Evolutionary conservation across 2,888 invertebrate species (phyloP).

Genomic region (Andrena bucephala): DNA sequence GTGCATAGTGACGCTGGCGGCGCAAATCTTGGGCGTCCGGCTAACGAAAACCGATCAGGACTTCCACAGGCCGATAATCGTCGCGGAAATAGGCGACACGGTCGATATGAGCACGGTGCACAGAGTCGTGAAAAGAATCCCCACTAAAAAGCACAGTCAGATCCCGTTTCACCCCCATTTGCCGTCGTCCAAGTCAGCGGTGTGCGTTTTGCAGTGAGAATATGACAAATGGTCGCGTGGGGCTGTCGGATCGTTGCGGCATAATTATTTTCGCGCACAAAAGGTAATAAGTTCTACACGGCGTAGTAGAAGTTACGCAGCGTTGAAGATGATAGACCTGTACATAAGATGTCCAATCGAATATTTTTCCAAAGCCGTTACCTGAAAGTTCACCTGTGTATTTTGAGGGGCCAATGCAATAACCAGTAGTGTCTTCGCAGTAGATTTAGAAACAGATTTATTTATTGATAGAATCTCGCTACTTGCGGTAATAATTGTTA

Average conservation of each 20-base stretch:
- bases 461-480: slow-evolving; percentile 64
- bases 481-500: slow-evolving; percentile 57
- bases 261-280: slow-evolving; percentile 10
- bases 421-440: slow-evolving; percentile 52
- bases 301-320: background rate
- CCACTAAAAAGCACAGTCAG: slow-evolving; percentile 77
- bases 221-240: background rate
- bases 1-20: slow-evolving; percentile 90
- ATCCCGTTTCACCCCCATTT: slow-evolving; percentile 74
- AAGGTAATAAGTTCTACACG: background rate
- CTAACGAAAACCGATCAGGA: slow-evolving; percentile 89
- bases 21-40: slow-evolving; percentile 89
- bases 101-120: slow-evolving; percentile 78
- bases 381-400: slow-evolving; percentile 1
- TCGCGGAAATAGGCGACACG: slow-evolving; percentile 87
- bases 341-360: slow-evolving; percentile 37
- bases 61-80: slow-evolving; percentile 88
- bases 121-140: slow-evolving; percentile 79
- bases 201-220: slow-evolving; percentile 86
- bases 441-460: slow-evolving; percentile 71
- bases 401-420: slow-evolving; percentile 54
- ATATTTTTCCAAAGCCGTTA: slow-evolving; percentile 47
- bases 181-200: slow-evolving; percentile 84
- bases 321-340: background rate
- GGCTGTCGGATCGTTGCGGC: background rate